phyloP scores from a whole-genome alignment of 2,888 invertebrate genomes.

The Agonopterix alstromeriana region DNA sequence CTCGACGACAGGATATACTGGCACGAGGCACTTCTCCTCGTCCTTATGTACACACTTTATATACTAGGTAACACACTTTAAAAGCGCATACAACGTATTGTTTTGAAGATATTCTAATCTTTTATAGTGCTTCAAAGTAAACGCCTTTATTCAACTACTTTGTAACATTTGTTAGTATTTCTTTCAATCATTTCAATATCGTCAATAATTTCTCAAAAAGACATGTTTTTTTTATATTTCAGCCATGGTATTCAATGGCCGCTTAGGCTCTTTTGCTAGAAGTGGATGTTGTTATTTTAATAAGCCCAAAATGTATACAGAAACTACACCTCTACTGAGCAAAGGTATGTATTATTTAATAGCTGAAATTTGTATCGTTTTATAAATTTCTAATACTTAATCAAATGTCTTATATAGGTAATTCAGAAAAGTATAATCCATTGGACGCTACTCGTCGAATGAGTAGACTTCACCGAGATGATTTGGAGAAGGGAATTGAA shows the following conservation, averaged over 20 bases:
- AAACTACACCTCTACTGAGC: slow-evolving; percentile 59
- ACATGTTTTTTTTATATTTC: slow-evolving; percentile 23
- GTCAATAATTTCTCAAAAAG: not conserved
- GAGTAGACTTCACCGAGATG: slow-evolving; percentile 22
- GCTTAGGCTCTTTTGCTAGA: slow-evolving; percentile 70
- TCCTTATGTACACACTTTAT: slow-evolving; percentile 82
- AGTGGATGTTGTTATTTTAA: slow-evolving; percentile 63
- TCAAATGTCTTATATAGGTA: slow-evolving; percentile 1
- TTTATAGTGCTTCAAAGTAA: not conserved
- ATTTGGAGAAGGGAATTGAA: slow-evolving; percentile 38
- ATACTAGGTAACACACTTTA: slow-evolving; percentile 74
- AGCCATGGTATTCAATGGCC: slow-evolving; percentile 83
- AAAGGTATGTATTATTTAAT: slow-evolving; percentile 31
- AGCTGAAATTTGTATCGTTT: not conserved
- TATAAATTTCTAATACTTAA: not conserved
- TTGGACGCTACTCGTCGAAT: slow-evolving; percentile 24
- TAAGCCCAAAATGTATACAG: slow-evolving; percentile 73
- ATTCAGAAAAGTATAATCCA: slow-evolving; percentile 31
- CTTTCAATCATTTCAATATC: not conserved
- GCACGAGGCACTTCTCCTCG: slow-evolving; percentile 84
- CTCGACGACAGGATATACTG: slow-evolving; percentile 84
- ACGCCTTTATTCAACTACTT: not conserved
- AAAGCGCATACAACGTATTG: not conserved
- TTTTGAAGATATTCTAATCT: not conserved
- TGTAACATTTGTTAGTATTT: not conserved